These are phyloP conservation scores for Caenorhabditis sulstoni DNA, from an alignment of 2,888 invertebrate species.

Conservation along the genomic window DNA sequence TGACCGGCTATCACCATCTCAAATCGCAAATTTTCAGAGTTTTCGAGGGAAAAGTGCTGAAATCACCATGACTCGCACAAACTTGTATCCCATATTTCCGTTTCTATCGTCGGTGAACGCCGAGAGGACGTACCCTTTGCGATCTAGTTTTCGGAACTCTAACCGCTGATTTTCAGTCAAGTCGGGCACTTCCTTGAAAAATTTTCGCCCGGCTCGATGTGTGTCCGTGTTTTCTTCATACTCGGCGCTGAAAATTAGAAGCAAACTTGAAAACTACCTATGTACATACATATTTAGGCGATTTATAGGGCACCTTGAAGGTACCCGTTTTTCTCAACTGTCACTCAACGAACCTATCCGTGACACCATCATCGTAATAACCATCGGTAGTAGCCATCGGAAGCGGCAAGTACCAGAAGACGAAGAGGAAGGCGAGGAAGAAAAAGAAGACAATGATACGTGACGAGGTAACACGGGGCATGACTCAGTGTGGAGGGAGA, in stretches of 20 bases:
- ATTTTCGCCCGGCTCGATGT: conserved; percentile 2
- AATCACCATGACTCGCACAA: conserved; percentile 51
- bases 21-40: no score
- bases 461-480: conserved; percentile 11
- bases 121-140: conserved; percentile 30
- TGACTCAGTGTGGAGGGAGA: neutral
- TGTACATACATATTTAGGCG: no score
- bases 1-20: conserved; percentile 28
- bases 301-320: no score
- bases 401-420: neutral
- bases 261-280: no score
- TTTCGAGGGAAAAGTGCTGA: neutral
- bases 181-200: conserved; percentile 22
- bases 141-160: conserved; percentile 34
- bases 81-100: conserved; percentile 64
- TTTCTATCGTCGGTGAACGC: conserved; percentile 49
- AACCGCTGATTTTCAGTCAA: conserved; percentile 18
- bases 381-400: neutral
- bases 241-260: conserved; percentile 12
- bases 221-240: neutral
- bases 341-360: conserved; percentile 2
- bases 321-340: no score
- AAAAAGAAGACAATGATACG: conserved; percentile 1
- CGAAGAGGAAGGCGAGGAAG: neutral
- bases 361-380: conserved; percentile 12